Base-by-base conservation (phyloP, 2,113 vertebrate genomes). In the Stigmatopora nigra region DNA sequence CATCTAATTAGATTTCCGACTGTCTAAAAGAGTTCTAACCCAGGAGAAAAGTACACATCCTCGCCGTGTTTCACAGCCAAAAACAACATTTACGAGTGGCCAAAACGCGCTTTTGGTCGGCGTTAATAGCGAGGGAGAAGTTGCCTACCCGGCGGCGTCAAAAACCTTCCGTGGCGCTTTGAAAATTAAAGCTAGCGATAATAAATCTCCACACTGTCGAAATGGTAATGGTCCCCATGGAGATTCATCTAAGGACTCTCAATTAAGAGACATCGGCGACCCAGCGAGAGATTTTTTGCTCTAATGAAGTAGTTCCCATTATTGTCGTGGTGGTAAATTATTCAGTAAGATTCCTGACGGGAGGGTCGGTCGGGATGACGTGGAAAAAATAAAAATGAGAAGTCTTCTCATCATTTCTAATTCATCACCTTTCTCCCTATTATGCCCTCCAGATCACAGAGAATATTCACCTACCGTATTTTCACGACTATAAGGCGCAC, bases 381-480 rank as follows among this genome's bases (percentile, higher is more conserved):
- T 66, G 38, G 31, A 60, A 61, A 63, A 79, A 75, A 76, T 9
- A 64, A 77, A 86, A 80, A 84, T 77, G 71, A 84, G 67, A 72
- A 68, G 74, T 82, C 76, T 77, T 55, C 74, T 86, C 84, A 82
- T 82, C 78, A 82, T 84, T 83, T 85, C 70, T 78, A 82, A 84
- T 88, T 88, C 83, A 85, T 85, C 82, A 78, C 76, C 72, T 81
- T 79, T 74, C 69, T 74, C 74, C 73, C 81, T n/a, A 84, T 79
- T 84, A 84, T 84, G 80, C 80, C 80, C 87, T 74, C 67, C 74
- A 81, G 78, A 88, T 86, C 88, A 85, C 76, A 86, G 87, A 82
- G 85, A 89, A 88, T 88, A 90, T 84, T 86, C 80, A 75, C 77
- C 75, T 88, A n/a, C n/a, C n/a, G n/a, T n/a, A n/a, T n/a, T n/a